Conservation (phyloP, 2,797 vertebrate genomes). For the Rachycentron canadum region DNA sequence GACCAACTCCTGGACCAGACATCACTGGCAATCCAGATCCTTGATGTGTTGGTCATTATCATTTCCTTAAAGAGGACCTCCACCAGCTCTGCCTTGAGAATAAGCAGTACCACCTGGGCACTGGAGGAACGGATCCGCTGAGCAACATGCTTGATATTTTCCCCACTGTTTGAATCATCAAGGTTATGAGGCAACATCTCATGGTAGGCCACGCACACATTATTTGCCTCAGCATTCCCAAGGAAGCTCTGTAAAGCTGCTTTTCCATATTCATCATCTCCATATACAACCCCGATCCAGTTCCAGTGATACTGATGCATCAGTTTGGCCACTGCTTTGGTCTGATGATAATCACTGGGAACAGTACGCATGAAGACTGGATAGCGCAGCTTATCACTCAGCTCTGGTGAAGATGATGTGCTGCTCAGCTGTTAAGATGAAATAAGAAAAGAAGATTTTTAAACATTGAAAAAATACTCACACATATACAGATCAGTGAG, state of each 20-base stretch:
- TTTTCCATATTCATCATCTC: constrained; percentile 81
- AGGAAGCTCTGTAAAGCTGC: constrained; percentile 75
- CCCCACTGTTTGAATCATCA: not conserved
- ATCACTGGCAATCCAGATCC: constrained; percentile 81
- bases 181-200: constrained; percentile 68
- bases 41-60: constrained; percentile 68
- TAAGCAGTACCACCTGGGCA: constrained; percentile 76
- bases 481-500: not conserved
- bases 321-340: constrained; percentile 71
- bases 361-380: constrained; percentile 78
- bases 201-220: constrained; percentile 76
- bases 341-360: constrained; percentile 80
- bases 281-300: constrained; percentile 80
- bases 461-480: not conserved
- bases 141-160: constrained; percentile 50
- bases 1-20: constrained; percentile 69
- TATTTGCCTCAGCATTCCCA: constrained; percentile 42
- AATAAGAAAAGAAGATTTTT: not conserved
- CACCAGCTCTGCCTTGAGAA: constrained; percentile 73
- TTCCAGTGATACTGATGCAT: constrained; percentile 74
- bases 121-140: constrained; percentile 61
- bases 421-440: constrained; percentile 73
- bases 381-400: constrained; percentile 77
- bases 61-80: constrained; percentile 73
- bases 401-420: constrained; percentile 71